Evolutionary conservation across 2,797 vertebrate genomes (phyloP).

Genomic region (Urophycis tenuis): DNA sequence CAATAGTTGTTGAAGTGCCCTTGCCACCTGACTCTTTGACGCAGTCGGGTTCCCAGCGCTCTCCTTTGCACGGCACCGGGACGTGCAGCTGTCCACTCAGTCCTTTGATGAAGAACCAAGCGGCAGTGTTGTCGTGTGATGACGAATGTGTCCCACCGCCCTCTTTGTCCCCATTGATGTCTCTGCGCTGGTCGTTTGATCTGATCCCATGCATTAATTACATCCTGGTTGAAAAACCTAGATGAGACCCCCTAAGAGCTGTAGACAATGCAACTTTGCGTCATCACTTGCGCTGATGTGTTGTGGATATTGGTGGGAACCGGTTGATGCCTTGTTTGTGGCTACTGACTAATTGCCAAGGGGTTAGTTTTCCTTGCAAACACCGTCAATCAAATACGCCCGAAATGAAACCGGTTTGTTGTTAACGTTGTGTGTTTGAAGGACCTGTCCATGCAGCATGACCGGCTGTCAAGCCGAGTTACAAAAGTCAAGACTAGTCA

Average conservation of each 20-base stretch:
- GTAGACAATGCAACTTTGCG: not conserved
- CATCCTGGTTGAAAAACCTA: slow-evolving; percentile 19
- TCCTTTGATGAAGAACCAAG: slow-evolving; percentile 51
- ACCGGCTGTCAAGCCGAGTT: not conserved
- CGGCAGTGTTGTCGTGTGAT: slow-evolving; percentile 18
- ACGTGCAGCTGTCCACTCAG: slow-evolving; percentile 38
- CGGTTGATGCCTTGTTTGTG: no score
- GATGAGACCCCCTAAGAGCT: not conserved
- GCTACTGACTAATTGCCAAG: no score
- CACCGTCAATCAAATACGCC: not conserved
- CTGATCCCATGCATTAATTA: slow-evolving; percentile 28
- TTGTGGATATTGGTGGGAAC: no score
- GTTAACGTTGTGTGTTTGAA: not conserved
- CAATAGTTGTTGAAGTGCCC: not conserved
- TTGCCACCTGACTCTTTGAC: not conserved
- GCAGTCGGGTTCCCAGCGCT: not conserved
- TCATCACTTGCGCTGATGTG: not conserved
- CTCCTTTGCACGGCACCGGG: slow-evolving; percentile 3
- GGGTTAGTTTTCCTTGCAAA: not conserved
- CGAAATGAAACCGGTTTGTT: not conserved
- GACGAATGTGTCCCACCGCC: slow-evolving; percentile 22
- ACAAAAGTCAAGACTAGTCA: not conserved
- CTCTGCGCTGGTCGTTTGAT: slow-evolving; percentile 33
- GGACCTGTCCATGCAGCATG: not conserved
- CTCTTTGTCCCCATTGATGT: slow-evolving; percentile 1